phyloP scores from a whole-genome alignment of 2,888 invertebrate species.

The Eubasilissa splendida region DNA sequence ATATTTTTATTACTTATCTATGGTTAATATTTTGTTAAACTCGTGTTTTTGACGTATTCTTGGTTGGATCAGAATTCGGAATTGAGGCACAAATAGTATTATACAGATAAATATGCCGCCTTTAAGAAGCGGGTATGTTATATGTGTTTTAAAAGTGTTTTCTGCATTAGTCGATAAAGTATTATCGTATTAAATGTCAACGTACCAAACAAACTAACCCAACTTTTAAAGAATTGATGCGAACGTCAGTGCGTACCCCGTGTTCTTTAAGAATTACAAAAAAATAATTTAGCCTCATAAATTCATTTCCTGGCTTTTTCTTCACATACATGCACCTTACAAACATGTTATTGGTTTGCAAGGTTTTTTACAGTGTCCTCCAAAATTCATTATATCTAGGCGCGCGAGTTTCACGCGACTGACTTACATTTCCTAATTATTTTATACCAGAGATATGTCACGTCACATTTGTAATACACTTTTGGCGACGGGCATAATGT shows the following conservation, averaged over 20 bases:
- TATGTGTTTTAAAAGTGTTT: background rate
- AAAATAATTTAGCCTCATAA: background rate
- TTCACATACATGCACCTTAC: no score
- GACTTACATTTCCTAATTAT: no score
- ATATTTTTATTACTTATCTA: no score
- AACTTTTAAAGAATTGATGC: conserved; percentile 5
- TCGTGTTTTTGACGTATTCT: conserved; percentile 6
- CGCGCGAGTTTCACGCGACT: no score
- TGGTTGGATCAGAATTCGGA: background rate
- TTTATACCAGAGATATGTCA: no score
- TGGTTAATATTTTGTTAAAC: background rate
- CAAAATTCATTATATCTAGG: background rate
- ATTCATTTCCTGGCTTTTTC: background rate
- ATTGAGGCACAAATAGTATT: background rate
- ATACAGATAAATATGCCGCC: conserved; percentile 14
- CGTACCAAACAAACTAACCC: conserved; percentile 3
- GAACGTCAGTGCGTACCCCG: background rate
- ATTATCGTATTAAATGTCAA: background rate
- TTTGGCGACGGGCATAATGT: no score
- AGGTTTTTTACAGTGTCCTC: background rate
- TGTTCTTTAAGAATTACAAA: background rate
- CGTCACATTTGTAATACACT: no score
- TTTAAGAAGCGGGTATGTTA: conserved; percentile 19
- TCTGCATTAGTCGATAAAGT: background rate
- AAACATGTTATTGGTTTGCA: background rate